Percentiles rank a stretch among this genome's conserved stretches.
These are phyloP conservation scores for Aphodius sticticus DNA, from an alignment of 2,888 invertebrate species.

Conservation along the genomic window DNA sequence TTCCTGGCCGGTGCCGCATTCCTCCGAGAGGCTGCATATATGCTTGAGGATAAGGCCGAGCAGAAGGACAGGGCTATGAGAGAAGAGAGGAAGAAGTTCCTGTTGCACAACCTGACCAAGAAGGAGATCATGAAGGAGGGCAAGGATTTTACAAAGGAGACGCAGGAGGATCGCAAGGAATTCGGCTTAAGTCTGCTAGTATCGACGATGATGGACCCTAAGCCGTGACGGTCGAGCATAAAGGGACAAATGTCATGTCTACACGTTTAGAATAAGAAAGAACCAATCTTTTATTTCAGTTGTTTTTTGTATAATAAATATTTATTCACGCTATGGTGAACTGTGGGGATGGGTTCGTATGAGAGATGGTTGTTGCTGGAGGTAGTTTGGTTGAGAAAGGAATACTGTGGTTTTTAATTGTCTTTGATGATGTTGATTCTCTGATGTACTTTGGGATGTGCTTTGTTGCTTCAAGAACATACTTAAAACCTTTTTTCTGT, in stretches of 20 bases:
- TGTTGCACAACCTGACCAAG: conserved; percentile 32
- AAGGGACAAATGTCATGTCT: not conserved
- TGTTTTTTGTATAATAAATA: not conserved
- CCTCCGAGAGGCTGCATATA: conserved; percentile 34
- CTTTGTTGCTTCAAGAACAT: too few relatives aligned
- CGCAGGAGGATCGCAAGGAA: conserved; percentile 23
- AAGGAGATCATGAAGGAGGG: conserved; percentile 33
- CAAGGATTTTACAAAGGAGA: conserved; percentile 26
- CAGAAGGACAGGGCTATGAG: conserved; percentile 28
- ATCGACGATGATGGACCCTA: conserved; percentile 29
- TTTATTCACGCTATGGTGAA: not conserved
- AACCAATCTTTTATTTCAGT: conserved; percentile 4
- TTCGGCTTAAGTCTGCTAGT: conserved; percentile 30
- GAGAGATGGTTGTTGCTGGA: too few relatives aligned
- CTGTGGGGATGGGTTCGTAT: too few relatives aligned
- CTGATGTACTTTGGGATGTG: too few relatives aligned
- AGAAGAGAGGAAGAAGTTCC: conserved; percentile 31
- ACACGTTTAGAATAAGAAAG: not conserved
- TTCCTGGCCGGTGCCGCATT: conserved; percentile 33
- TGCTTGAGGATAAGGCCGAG: conserved; percentile 34
- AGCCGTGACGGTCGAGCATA: not conserved
- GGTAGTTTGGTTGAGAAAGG: too few relatives aligned
- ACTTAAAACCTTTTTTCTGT: too few relatives aligned
- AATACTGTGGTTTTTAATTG: too few relatives aligned
- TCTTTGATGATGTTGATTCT: too few relatives aligned